Evolutionary conservation across 64 coral and sea anemone species (phyloP).

Genomic region (Pocillopora damicornis): DNA sequence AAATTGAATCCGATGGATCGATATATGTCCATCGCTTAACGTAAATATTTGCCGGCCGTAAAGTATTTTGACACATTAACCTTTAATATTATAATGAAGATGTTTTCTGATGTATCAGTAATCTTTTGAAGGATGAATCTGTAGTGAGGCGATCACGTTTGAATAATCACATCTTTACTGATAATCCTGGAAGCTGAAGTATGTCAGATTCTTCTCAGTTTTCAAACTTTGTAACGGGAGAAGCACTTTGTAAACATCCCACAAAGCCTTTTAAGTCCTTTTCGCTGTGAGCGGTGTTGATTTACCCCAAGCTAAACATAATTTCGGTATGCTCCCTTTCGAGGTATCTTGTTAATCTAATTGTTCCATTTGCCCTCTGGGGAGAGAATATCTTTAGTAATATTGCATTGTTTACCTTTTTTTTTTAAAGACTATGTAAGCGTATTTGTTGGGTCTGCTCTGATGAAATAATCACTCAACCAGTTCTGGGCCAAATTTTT

Average conservation of each 20-base stretch:
- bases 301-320: not conserved
- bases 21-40: not conserved
- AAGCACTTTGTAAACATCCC: constrained; percentile 1
- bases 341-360: not conserved
- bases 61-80: constrained; percentile 38
- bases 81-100: constrained; percentile 2
- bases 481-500: not conserved
- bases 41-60: constrained; percentile 16
- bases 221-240: constrained; percentile 7
- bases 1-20: not conserved
- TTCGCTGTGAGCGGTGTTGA: not conserved
- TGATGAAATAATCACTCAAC: not conserved
- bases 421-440: not conserved
- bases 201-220: not conserved
- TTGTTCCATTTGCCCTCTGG: not conserved
- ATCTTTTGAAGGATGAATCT: not conserved
- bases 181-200: not conserved
- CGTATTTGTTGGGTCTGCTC: not conserved
- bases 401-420: not conserved
- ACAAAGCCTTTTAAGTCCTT: constrained; percentile 14
- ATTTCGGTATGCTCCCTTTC: not conserved
- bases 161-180: not conserved
- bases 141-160: not conserved
- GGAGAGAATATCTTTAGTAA: not conserved
- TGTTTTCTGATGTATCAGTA: not conserved